Evolutionary conservation across 2,797 vertebrate genomes (phyloP).

Genomic region (Nyctibius grandis): DNA sequence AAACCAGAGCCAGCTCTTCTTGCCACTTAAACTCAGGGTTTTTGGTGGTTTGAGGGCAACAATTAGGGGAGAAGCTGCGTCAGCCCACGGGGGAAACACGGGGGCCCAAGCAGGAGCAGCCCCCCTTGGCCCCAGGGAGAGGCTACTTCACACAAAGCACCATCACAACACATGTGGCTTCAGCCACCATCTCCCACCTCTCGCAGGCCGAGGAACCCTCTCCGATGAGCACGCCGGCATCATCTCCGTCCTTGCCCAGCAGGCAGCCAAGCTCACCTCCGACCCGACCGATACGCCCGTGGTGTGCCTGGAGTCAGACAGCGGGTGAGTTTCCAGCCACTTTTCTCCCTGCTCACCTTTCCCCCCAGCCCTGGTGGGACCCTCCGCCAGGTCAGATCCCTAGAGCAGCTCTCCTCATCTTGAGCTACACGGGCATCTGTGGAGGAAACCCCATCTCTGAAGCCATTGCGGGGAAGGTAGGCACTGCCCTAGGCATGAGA

Average conservation of each 20-base stretch:
- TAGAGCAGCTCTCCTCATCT: not conserved
- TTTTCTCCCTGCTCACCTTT: not conserved
- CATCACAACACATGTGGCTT: rapidly evolving
- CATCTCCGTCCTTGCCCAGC: constrained; percentile 90
- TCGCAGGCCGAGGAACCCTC: constrained; percentile 87
- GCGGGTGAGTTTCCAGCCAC: constrained; percentile 77
- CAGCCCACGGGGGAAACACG: not conserved
- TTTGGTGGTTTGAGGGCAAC: not conserved
- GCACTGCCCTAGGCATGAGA: rapidly evolving
- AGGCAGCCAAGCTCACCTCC: constrained; percentile 86
- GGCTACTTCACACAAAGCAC: rapidly evolving
- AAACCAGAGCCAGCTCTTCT: rapidly evolving
- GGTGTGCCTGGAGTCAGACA: constrained; percentile 93
- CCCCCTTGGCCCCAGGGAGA: rapidly evolving
- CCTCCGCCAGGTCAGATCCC: not conserved
- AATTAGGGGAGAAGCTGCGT: rapidly evolving
- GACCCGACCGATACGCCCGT: constrained; percentile 91
- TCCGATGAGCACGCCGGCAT: constrained; percentile 93
- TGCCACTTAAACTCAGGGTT: rapidly evolving
- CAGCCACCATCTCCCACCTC: rapidly evolving
- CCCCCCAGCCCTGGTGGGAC: too few species aligned
- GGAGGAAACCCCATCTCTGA: too few species aligned
- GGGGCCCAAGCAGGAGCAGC: rapidly evolving
- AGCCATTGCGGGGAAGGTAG: rapidly evolving
- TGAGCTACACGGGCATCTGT: not conserved